A percentile compares a stretch with the other conserved stretches of the same genome.
phyloP scores from a whole-genome alignment of 2,888 invertebrate species.

The Reticulitermes lucifugus region DNA sequence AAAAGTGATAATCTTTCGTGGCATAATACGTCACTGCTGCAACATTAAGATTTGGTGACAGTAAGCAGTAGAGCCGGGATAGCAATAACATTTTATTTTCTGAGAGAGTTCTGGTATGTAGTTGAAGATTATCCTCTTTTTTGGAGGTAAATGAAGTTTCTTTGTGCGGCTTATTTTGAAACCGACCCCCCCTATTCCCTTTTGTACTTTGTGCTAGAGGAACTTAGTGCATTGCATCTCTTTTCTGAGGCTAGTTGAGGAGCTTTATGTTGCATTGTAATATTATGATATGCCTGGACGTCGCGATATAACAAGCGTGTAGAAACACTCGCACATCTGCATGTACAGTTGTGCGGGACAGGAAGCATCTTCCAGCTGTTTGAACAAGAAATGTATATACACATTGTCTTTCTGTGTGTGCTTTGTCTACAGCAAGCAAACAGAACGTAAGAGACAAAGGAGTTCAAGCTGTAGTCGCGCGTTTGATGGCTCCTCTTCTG shows the following conservation, averaged over 20 bases:
- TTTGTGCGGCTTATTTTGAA: neutral
- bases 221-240: neutral
- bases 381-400: too few relatives aligned
- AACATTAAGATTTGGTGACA: too few relatives aligned
- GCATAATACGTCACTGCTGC: too few relatives aligned
- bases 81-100: neutral
- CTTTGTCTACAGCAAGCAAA: too few relatives aligned
- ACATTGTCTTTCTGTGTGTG: too few relatives aligned
- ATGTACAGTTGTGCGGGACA: neutral
- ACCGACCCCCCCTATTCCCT: neutral
- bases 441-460: too few relatives aligned
- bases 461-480: too few relatives aligned
- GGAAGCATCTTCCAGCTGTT: too few relatives aligned
- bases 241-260: neutral
- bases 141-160: neutral
- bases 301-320: neutral
- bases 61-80: neutral
- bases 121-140: neutral
- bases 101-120: neutral
- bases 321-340: neutral
- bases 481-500: too few relatives aligned
- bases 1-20: too few relatives aligned
- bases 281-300: neutral
- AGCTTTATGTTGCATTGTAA: neutral
- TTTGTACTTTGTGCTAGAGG: too few relatives aligned